Base-by-base conservation (phyloP, 1,140 invertebrate genomes). In the Bicyclus anynana region DNA sequence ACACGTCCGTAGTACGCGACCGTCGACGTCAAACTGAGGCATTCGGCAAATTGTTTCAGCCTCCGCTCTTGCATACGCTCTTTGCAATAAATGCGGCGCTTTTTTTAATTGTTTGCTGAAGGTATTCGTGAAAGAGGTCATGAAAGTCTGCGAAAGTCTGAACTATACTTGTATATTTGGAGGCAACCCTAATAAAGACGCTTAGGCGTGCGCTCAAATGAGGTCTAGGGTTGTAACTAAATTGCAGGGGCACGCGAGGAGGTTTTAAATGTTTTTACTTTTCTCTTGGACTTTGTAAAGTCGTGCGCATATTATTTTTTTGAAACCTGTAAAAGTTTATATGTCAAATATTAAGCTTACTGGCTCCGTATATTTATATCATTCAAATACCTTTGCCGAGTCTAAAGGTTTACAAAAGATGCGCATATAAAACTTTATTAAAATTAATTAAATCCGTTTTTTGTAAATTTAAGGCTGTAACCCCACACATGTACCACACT, bases 1-100 rank as follows among this genome's bases (percentile, higher is more conserved):
- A 49, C 20, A 62, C 67, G 65, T 67, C 60, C 59, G 59, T 12
- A 33, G 68, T 27, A 46, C 23, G 17, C 72, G 50, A 56, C 52
- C 44, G 40, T 17, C 50, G 46, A 52, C 51, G 54, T 53, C 46
- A 59, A 59, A 74, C 72, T 74, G 68, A 68, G 37, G 37, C 53
- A 29, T 23, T 48, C 40, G 33, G 59, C 59, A 35, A 61, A 61
- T 48, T 44, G 48, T 44, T 51, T 51, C 48, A 29, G 44, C 29
- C 37, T 42, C 38, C 47, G 18, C 37, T 50, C 48, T 52, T 27
- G 56, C 53, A 47, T 54, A 44, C 40, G 14, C 37, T 26, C 21
- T 52, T 52, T 52, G 37, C 50, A 40, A 12, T 40, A 23, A 26
- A 48, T 48, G 46, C 33, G 21, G 13, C 44, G 17, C 48, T 56